Conservation (phyloP, 37 sponge, comb jelly and placozoan genomes). For the Spongilla lacustris region DNA sequence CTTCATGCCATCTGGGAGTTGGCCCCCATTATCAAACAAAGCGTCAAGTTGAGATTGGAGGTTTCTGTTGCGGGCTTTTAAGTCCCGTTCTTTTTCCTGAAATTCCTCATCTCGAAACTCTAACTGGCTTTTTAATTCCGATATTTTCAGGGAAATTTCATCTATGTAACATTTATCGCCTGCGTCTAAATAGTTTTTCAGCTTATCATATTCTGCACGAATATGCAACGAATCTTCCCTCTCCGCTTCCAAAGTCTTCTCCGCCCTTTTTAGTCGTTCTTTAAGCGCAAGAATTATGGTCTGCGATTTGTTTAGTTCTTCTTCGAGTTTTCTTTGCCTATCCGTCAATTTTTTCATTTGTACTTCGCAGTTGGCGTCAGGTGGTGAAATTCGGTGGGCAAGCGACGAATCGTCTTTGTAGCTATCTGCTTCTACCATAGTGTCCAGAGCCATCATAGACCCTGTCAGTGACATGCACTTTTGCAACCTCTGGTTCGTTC, state of each 20-base stretch:
- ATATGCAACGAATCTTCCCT: neutral
- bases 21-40: neutral
- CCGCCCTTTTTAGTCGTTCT: neutral
- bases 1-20: too few species aligned
- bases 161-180: neutral
- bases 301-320: neutral
- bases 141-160: neutral
- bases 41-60: neutral
- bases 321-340: neutral
- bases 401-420: neutral
- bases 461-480: conserved; percentile 4
- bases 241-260: neutral
- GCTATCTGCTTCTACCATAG: too few species aligned
- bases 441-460: too few species aligned
- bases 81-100: neutral
- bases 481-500: conserved; percentile 47
- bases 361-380: neutral
- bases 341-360: neutral
- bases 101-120: neutral
- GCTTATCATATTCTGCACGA: neutral
- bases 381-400: neutral
- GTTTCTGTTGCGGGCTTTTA: neutral
- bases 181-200: neutral
- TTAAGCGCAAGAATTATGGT: neutral
- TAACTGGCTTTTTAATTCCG: neutral